Evolutionary conservation across 2,888 invertebrate genomes (phyloP), one percentile per base, ranked within the genome.

Genomic region (Beris morrisii): DNA sequence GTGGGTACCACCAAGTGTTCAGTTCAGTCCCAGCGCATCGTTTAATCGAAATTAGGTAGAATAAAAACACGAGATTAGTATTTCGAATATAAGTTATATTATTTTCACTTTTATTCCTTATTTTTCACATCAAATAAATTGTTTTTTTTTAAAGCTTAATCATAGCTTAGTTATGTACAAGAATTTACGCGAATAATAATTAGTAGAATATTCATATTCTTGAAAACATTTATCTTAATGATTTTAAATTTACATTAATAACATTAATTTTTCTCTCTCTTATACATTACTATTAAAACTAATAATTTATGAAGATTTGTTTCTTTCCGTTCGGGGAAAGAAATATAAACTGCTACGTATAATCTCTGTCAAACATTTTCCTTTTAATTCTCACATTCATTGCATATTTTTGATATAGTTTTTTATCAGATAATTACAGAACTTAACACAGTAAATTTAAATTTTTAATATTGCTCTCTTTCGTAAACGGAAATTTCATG

Each of bases 81-180:
- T 52, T 61, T 38, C 52, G 55, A 61, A 61, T 61, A 61, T 61
- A 59, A 61, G 48, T 32, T 61, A 50, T 50, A 61, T 38, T 38
- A 38, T 50, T 61, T 59, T 61, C 38, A 50, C 5, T 52, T 52
- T 30, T 59, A 48, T 48, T 13, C 22, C 28, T 38, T 52, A 48
- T 52, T 43, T 12, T 61, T 13, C 48, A 45, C 22, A 48, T 48
- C 31, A 7, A 45, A n/a, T 59, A 28, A 5, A 59, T 15, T 30
- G 22, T 59, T 22, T 22, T 22, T 22, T 22, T 22, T 22, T 22
- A 22, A 22, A 22, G 22, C 22, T 38, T 38, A 38, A 46, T 31
- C 22, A n/a, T 43, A 12, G 32, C 52, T 50, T 52, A 43, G 38
- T 38, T 61, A 61, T 61, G 22, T 61, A 61, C 61, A 61, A 28